Evolutionary conservation across 2,797 vertebrate species (phyloP).

Genomic region (Darevskia mixta): DNA sequence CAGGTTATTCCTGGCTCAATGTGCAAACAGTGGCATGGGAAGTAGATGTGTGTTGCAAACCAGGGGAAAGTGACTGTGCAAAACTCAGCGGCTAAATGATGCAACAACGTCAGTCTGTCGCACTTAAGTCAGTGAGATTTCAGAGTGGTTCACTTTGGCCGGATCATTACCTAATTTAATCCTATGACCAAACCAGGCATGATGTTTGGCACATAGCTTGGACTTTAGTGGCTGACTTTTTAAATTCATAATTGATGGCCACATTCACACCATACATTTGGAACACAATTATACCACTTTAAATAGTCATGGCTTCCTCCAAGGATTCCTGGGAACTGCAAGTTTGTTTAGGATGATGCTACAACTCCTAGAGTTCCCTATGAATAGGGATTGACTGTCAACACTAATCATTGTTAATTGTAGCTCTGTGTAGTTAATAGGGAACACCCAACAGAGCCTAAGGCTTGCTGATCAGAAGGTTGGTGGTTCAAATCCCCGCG

Average conservation of each 20-base stretch:
- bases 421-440: no score
- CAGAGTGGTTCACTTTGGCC: background rate
- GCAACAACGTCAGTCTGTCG: background rate
- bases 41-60: background rate
- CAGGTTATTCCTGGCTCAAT: background rate
- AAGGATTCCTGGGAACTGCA: no score
- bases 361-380: no score
- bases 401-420: no score
- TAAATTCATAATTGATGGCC: background rate
- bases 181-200: background rate
- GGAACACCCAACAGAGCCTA: no score
- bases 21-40: background rate
- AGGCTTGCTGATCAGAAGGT: no score
- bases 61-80: background rate
- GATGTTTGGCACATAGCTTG: background rate
- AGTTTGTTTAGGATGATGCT: no score
- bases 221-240: background rate
- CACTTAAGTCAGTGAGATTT: background rate
- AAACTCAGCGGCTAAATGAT: background rate
- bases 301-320: no score
- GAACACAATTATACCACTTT: no score
- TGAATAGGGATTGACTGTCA: no score
- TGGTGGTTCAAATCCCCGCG: no score
- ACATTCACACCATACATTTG: no score
- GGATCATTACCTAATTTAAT: slow-evolving; percentile 3